Evolutionary conservation across 1,140 invertebrate species (phyloP), one percentile per base, ranked within the genome.

Genomic region (Drosophila bocqueti): DNA sequence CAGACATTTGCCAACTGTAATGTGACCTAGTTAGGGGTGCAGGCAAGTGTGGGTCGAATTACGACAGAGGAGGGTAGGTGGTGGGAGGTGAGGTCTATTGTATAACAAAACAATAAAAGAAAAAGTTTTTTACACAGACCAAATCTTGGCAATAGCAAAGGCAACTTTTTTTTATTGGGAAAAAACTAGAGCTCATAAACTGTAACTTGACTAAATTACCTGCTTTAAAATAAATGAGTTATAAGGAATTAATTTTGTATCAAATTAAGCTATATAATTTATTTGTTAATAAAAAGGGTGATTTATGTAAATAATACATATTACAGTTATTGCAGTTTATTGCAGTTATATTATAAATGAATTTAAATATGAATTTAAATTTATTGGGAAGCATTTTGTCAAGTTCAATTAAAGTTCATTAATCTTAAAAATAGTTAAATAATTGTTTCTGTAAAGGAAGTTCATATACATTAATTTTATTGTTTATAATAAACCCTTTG

Each of bases 1-100:
- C 71, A 74, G 71, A 42, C 71, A 71, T 71, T 71, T 46, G 64
- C 67, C 67, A 74, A 73, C 71, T 43, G 71, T 61, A 61, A 74
- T 73, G 71, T 74, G 71, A 74, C 71, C 71, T n/a, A 73, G 71
- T 73, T 50, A 24, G 21, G 49, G 40, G 31, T 50, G 42, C 34
- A 71, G 34, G 54, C 54, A n/a, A 63, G 62, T 67, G 67, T 54
- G 47, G 62, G 40, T 67, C 60, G 15, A 38, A 47, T 31, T 64
- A 31, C 57, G 1, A 21, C 13, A 0, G 31, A 36, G 7, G 18
- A 2, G n/a, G n/a, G 3, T 31, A 11, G 29, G 29, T 21, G 21
- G 21, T 31, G 29, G 29, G 11, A 18, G 13, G 4, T 0, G 52
- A 16, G 18, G 31, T n/a, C 58, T 40, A 65, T 67, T 65, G 60